Conservation (phyloP, 2,113 vertebrate species). For the Melanerpes aurifrons region DNA sequence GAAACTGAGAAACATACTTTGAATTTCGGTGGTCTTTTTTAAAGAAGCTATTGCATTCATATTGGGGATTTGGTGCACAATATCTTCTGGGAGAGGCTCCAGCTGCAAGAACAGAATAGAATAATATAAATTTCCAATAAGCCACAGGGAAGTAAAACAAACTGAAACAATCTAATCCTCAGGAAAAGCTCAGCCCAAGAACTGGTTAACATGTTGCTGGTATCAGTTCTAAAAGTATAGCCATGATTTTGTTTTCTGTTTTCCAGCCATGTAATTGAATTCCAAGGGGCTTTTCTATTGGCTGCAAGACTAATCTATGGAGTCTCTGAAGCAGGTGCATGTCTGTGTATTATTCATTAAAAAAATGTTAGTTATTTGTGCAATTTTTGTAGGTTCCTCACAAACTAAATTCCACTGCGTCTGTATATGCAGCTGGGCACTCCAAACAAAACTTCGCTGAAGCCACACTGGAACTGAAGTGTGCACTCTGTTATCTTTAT, state of each 20-base stretch:
- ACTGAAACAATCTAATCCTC: slow-evolving; percentile 53
- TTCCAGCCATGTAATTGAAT: slow-evolving; percentile 78
- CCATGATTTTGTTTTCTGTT: slow-evolving; percentile 69
- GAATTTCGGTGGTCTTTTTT: slow-evolving; percentile 82
- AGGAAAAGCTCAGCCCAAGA: slow-evolving; percentile 53
- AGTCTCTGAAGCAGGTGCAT: slow-evolving; percentile 78
- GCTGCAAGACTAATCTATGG: slow-evolving; percentile 77
- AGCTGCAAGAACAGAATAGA: slow-evolving; percentile 77
- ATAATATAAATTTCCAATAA: slow-evolving; percentile 60
- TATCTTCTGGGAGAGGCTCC: slow-evolving; percentile 78
- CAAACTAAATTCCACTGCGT: slow-evolving; percentile 74
- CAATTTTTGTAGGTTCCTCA: slow-evolving; percentile 73
- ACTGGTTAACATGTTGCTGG: slow-evolving; percentile 60
- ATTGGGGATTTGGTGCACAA: slow-evolving; percentile 78
- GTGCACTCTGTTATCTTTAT: slow-evolving; percentile 26
- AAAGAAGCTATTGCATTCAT: slow-evolving; percentile 79
- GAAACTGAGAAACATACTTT: slow-evolving; percentile 77
- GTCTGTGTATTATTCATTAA: slow-evolving; percentile 78
- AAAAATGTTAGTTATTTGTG: slow-evolving; percentile 78
- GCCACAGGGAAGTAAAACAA: slow-evolving; percentile 61
- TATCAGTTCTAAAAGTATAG: slow-evolving; percentile 59
- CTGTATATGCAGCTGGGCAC: slow-evolving; percentile 70
- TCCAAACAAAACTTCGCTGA: slow-evolving; percentile 67
- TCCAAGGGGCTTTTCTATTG: slow-evolving; percentile 79
- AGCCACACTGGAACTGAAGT: slow-evolving; percentile 23